phyloP scores from a whole-genome alignment of 2,888 invertebrate genomes.

The Camponotus fellah region DNA sequence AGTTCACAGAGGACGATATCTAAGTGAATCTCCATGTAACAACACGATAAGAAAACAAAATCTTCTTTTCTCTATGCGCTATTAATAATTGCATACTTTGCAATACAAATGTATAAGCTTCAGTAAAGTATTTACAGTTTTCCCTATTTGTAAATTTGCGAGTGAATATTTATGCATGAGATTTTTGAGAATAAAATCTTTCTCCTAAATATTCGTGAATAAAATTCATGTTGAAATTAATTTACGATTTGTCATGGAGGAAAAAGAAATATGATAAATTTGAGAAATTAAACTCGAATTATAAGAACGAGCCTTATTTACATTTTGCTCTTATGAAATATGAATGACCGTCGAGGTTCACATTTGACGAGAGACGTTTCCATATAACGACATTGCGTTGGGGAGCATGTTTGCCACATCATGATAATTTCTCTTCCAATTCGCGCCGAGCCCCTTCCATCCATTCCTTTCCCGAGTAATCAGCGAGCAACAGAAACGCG shows the following conservation, averaged over 20 bases:
- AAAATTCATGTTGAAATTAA: background rate
- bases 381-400: constrained; percentile 12
- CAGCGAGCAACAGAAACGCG: constrained; percentile 28
- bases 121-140: background rate
- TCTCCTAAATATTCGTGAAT: background rate
- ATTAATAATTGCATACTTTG: background rate
- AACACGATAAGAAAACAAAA: background rate
- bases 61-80: background rate
- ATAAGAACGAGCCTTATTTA: background rate
- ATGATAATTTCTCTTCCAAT: constrained; percentile 48
- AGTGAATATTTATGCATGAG: background rate
- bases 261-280: background rate
- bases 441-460: constrained; percentile 5
- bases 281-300: constrained; percentile 1
- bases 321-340: background rate
- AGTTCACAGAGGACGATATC: background rate
- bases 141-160: background rate
- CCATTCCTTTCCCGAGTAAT: constrained; percentile 40
- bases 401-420: constrained; percentile 14
- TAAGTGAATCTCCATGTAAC: constrained; percentile 1
- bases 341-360: constrained; percentile 1
- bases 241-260: background rate
- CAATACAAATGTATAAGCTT: background rate
- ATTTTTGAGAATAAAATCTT: background rate
- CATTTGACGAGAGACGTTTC: background rate